Evolutionary conservation across 2,888 invertebrate species (phyloP).

Genomic region (Pyrocoelia pectoralis): DNA sequence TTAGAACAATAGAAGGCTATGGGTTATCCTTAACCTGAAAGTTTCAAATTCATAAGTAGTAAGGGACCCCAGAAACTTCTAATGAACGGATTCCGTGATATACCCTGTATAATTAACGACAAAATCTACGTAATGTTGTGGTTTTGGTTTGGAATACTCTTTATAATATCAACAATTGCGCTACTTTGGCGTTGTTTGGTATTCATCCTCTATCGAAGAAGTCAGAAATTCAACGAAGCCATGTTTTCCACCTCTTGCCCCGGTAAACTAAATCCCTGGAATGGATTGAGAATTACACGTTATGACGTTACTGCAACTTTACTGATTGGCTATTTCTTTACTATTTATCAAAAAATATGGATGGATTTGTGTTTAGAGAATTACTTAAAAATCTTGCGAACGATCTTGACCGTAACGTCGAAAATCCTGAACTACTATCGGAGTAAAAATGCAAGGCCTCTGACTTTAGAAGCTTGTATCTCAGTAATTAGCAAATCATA

Average conservation of each 20-base stretch:
- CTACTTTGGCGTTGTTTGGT: slow-evolving; percentile 78
- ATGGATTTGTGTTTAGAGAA: slow-evolving; percentile 76
- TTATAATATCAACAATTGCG: slow-evolving; percentile 70
- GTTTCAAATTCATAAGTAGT: too few relatives aligned
- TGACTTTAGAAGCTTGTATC: too few relatives aligned
- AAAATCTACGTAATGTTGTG: slow-evolving; percentile 88
- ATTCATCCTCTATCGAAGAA: slow-evolving; percentile 72
- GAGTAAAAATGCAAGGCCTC: too few relatives aligned
- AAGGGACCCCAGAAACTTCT: too few relatives aligned
- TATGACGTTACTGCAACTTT: slow-evolving; percentile 74
- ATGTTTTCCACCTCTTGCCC: slow-evolving; percentile 70
- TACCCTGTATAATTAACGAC: slow-evolving; percentile 91
- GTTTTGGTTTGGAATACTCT: slow-evolving; percentile 84
- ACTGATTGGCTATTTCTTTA: slow-evolving; percentile 87
- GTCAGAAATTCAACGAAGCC: slow-evolving; percentile 68
- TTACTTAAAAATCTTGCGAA: slow-evolving; percentile 68
- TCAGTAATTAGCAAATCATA: too few relatives aligned
- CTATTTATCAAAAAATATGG: slow-evolving; percentile 85
- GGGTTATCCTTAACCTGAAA: too few relatives aligned
- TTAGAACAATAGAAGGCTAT: too few relatives aligned
- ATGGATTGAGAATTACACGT: slow-evolving; percentile 71
- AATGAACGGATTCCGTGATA: too few relatives aligned
- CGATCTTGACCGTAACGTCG: slow-evolving; percentile 54
- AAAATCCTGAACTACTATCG: slow-evolving; percentile 27
- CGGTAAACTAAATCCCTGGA: slow-evolving; percentile 70